Evolutionary conservation across 2,113 vertebrate genomes (phyloP), one percentile per base, ranked within the genome.

Genomic region (Pygathrix nemaeus): DNA sequence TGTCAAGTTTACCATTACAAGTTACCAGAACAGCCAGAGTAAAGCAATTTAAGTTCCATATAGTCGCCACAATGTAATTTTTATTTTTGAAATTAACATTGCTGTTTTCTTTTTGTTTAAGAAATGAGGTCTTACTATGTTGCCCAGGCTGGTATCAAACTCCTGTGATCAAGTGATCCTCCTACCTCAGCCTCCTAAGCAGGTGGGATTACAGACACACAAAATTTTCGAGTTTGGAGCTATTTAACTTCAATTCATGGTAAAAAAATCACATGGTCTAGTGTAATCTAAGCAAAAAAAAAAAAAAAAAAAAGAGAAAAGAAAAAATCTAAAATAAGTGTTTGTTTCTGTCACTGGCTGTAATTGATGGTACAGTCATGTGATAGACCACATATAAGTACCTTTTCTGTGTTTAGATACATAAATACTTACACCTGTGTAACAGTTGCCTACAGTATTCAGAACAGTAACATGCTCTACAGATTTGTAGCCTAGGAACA

Each of bases 321-420:
- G 57, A 14, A 57, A 68, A 38, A 89, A 78, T 92, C n/a, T 6
- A n/a, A 97, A 14, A 73, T 94, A 35, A 57, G 64, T 64, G 27
- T 64, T 64, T 94, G 32, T 55, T 95, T 87, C 93, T 94, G 12
- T 93, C 27, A 80, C 93, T 97, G 92, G 40, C 10, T 97, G 8
- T 96, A 64, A 6, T 61, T 96, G 93, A 90, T 80, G 9, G 8
- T 45, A 78, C 27, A 45, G 13, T 76, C 13, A 30, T 76, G 25
- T 64, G 61, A 64, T 30, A 64, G 61, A 64, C 61, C 61, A 64
- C 27, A 13, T 64, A 64, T 64, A 14, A 27, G 25, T 76, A 27
- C 13, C 25, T 76, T 45, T 76, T 45, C 40, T 45, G 30, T 76
- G 25, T 76, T 45, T 45, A 76, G 13, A 76, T 30, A 30, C 40